Base-by-base conservation (phyloP, 2,797 vertebrate species). In the Kryptolebias ocellatus region DNA sequence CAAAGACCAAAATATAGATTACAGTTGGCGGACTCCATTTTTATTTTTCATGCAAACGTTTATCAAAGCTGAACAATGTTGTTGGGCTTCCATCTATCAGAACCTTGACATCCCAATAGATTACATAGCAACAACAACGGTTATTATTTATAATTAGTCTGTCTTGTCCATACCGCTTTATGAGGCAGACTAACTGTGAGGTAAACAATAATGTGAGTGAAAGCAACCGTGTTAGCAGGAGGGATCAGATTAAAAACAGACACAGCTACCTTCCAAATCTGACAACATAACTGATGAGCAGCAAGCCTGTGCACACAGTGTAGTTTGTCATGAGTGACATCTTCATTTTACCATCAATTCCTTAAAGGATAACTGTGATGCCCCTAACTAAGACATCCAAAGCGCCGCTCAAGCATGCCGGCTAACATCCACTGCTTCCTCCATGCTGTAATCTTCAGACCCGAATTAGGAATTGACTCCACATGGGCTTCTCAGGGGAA, bases 281-380 rank as follows among this genome's bases (percentile, higher is more conserved):
- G 92, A 90, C 92, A 93, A 54, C 64, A 68, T 90, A 90, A 92
- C 74, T 72, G 91, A 92, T 89, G 85, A 84, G 76, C 70, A 49
- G 72, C 66, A 42, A 53, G 82, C 57, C 64, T 50, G 74, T 46
- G 69, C 64, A 82, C 74, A 70, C 77, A 66, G 74, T 71, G 77
- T 27, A 85, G 86, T 92, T 93, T 91, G 90, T 92, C 92, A 92
- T 79, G 74, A 89, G 78, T 89, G 90, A 93, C 90, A 87, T 91
- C 91, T 93, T 92, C 84, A 92, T 93, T 91, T 90, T 68, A 39
- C 87, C 70, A 55, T 81, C 66, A 82, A 78, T 86, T 83, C 82
- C 78, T 88, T 67, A 76, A 87, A 87, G 83, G 80, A 85, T 76
- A 78, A 70, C 54, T 60, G 72, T 49, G 70, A 77, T 78, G 70